Percentiles rank a stretch among this genome's conserved stretches.
Conservation (phyloP, 1,140 invertebrate species). For the Drosophila orosa region DNA sequence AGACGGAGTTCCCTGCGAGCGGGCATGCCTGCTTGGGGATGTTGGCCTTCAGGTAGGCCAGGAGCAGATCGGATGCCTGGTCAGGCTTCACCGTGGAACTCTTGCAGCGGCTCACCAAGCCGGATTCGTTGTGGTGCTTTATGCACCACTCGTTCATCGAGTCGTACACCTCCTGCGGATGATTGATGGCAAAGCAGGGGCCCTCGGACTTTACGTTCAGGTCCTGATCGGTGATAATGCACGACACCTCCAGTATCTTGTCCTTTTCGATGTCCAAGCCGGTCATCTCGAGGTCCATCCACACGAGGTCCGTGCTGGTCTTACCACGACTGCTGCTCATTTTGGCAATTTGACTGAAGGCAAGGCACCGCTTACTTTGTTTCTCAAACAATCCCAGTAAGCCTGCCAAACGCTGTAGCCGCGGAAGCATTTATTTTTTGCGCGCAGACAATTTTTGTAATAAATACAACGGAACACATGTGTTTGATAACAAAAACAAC, state of each 20-base stretch:
- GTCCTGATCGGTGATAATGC: constrained; percentile 93
- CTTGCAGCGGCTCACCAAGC: constrained; percentile 89
- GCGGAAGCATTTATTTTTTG: constrained; percentile 14
- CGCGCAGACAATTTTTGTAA: neutral
- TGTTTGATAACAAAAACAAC: constrained; percentile 8
- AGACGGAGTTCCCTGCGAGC: constrained; percentile 95
- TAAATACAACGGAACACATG: neutral
- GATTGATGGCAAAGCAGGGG: constrained; percentile 92
- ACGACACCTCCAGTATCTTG: constrained; percentile 94
- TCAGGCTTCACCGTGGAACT: constrained; percentile 88
- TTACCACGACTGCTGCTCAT: constrained; percentile 33
- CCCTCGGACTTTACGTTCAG: constrained; percentile 92
- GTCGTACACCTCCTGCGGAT: constrained; percentile 89
- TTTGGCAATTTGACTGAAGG: neutral
- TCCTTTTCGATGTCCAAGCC: constrained; percentile 90
- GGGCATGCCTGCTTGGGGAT: constrained; percentile 89
- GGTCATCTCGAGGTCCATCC: constrained; percentile 90
- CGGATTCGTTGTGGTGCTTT: constrained; percentile 89
- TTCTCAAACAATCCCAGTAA: neutral
- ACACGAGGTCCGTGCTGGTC: constrained; percentile 81
- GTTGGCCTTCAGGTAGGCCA: constrained; percentile 90
- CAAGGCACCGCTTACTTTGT: neutral
- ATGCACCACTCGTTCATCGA: constrained; percentile 94
- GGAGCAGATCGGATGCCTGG: constrained; percentile 89
- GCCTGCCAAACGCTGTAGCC: constrained; percentile 8